A percentile compares a stretch with the other conserved stretches of the same genome.
These are phyloP conservation scores for Gonocerus acuteangulatus DNA, from an alignment of 2,888 invertebrate genomes.

Conservation along the genomic window DNA sequence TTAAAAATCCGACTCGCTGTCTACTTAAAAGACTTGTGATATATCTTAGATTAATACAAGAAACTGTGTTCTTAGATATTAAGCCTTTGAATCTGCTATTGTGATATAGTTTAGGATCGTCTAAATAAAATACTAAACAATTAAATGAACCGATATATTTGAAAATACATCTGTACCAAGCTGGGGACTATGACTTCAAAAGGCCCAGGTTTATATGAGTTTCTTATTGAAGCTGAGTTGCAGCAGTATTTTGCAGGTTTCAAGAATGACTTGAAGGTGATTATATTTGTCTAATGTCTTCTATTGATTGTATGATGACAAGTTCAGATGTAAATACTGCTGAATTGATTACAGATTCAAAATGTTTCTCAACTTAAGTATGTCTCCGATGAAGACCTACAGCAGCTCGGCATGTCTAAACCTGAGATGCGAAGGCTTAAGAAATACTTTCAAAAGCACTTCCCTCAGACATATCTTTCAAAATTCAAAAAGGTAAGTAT, in stretches of 20 bases:
- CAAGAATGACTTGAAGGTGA: constrained; percentile 74
- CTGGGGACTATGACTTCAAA: constrained; percentile 33
- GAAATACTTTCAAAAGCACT: constrained; percentile 88
- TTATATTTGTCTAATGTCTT: too few species aligned
- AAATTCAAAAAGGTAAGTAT: constrained; percentile 80
- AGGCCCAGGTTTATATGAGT: constrained; percentile 71
- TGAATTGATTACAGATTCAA: constrained; percentile 55
- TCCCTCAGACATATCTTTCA: constrained; percentile 84
- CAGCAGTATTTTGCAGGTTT: constrained; percentile 75
- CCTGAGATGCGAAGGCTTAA: constrained; percentile 91
- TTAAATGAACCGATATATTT: background rate
- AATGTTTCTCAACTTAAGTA: constrained; percentile 86
- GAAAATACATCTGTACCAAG: background rate
- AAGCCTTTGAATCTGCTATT: background rate
- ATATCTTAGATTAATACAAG: constrained; percentile 3
- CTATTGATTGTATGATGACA: too few species aligned
- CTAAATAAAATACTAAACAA: background rate
- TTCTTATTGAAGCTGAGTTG: constrained; percentile 87
- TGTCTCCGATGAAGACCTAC: constrained; percentile 85
- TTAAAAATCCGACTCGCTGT: too few species aligned
- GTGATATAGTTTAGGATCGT: background rate
- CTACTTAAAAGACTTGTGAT: constrained; percentile 1
- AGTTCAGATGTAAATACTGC: too few species aligned
- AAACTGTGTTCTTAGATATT: background rate
- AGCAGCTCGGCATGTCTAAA: constrained; percentile 84